These are phyloP conservation scores for Cheilinus undulatus DNA, from an alignment of 2,113 vertebrate species.

Conservation along the genomic window DNA sequence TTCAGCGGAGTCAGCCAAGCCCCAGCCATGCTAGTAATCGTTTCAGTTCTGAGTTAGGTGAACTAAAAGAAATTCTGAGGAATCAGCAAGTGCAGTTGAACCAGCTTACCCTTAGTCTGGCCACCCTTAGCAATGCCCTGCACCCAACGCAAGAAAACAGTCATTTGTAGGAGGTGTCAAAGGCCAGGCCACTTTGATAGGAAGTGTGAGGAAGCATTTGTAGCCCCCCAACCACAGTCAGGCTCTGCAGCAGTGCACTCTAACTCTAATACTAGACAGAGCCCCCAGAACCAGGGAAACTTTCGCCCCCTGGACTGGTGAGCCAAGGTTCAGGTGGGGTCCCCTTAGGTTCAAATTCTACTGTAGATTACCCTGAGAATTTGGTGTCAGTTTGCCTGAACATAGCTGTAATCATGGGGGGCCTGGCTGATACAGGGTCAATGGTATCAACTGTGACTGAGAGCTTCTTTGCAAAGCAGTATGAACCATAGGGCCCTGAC, in stretches of 20 bases:
- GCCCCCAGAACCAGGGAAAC: neutral
- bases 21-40: too few relatives aligned
- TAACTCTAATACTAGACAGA: too few relatives aligned
- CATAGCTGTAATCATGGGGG: too few relatives aligned
- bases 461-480: too few relatives aligned
- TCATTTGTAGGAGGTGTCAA: neutral
- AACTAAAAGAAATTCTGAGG: constrained; percentile 22
- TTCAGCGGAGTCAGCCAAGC: neutral
- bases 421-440: too few relatives aligned
- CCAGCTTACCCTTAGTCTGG: neutral
- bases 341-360: neutral
- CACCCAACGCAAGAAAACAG: neutral
- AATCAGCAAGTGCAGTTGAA: constrained; percentile 39
- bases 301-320: neutral
- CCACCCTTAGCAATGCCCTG: neutral
- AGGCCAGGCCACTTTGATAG: neutral
- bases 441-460: too few relatives aligned
- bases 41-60: neutral
- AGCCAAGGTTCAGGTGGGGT: constrained; percentile 17
- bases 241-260: neutral
- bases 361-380: too few relatives aligned
- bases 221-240: neutral
- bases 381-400: too few relatives aligned
- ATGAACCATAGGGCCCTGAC: too few relatives aligned
- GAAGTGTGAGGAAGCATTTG: neutral